These are phyloP conservation scores for Synergus itoensis DNA, from an alignment of 2,888 invertebrate species.

Conservation along the genomic window DNA sequence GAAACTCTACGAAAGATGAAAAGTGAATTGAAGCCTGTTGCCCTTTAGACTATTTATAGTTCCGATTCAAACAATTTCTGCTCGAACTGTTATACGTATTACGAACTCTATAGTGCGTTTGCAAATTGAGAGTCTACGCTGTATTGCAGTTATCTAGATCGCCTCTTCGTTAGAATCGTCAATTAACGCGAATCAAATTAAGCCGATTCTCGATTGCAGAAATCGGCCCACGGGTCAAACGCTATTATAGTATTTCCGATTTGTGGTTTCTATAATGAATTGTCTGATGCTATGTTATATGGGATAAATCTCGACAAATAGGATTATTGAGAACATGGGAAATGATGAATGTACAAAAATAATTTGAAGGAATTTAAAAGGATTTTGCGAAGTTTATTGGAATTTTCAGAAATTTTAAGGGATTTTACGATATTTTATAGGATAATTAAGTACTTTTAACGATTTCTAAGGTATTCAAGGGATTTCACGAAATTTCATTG, in stretches of 20 bases:
- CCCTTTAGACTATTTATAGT: conserved; percentile 2
- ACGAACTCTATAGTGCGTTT: conserved; percentile 1
- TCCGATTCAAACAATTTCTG: conserved; percentile 1
- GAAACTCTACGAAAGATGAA: not conserved
- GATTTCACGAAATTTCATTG: too few species aligned
- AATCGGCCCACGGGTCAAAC: conserved; percentile 23
- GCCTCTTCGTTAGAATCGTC: conserved; percentile 66
- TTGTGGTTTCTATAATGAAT: conserved; percentile 28
- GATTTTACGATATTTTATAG: too few species aligned
- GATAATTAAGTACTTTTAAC: too few species aligned
- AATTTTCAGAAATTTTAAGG: too few species aligned
- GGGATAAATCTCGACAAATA: not conserved
- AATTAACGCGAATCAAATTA: conserved; percentile 68
- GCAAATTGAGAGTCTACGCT: conserved; percentile 31
- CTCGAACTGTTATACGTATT: not conserved
- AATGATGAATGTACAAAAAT: too few species aligned
- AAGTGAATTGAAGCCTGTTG: conserved; percentile 7
- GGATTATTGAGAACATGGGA: not conserved
- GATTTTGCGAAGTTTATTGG: too few species aligned
- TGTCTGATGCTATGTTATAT: not conserved
- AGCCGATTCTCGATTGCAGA: conserved; percentile 46
- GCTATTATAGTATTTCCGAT: conserved; percentile 12
- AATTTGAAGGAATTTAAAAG: too few species aligned
- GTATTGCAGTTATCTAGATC: conserved; percentile 34
- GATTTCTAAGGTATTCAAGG: too few species aligned